Evolutionary conservation across 23 tunicate species (phyloP).

Genomic region (Ciona savignyi): DNA sequence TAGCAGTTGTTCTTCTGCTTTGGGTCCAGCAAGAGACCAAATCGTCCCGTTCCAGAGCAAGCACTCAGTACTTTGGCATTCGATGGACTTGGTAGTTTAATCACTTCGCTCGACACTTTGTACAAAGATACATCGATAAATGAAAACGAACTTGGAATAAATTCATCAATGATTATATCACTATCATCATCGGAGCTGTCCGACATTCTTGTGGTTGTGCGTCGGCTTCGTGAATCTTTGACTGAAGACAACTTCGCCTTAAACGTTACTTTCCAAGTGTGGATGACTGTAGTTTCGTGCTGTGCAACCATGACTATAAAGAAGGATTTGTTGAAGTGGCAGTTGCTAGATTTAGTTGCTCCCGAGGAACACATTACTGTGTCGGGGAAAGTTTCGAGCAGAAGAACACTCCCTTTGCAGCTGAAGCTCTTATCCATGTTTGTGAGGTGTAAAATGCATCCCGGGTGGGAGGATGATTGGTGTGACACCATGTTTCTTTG

Average conservation of each 20-base stretch:
- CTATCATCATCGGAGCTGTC: slow-evolving; percentile 72
- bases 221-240: slow-evolving; percentile 18
- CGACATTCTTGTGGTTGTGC: slow-evolving; percentile 25
- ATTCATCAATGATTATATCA: slow-evolving; percentile 13
- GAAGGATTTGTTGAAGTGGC: slow-evolving; percentile 19
- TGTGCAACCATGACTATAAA: slow-evolving; percentile 40
- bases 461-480: slow-evolving; percentile 87
- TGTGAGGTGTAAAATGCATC: slow-evolving; percentile 62
- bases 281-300: neutral
- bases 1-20: slow-evolving; percentile 28
- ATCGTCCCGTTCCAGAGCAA: slow-evolving; percentile 44
- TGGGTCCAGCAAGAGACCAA: slow-evolving; percentile 28
- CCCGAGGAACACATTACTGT: slow-evolving; percentile 2
- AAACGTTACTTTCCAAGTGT: slow-evolving; percentile 55
- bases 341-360: neutral
- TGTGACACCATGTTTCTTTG: slow-evolving; percentile 39
- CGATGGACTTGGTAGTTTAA: neutral
- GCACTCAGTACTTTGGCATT: slow-evolving; percentile 17
- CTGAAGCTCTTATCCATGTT: slow-evolving; percentile 8
- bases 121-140: slow-evolving; percentile 19
- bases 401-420: slow-evolving; percentile 37
- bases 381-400: slow-evolving; percentile 54
- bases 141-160: slow-evolving; percentile 17
- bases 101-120: slow-evolving; percentile 21
- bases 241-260: slow-evolving; percentile 16